phyloP scores from a whole-genome alignment of 2,888 invertebrate genomes.

The Cheilosia vernalis region DNA sequence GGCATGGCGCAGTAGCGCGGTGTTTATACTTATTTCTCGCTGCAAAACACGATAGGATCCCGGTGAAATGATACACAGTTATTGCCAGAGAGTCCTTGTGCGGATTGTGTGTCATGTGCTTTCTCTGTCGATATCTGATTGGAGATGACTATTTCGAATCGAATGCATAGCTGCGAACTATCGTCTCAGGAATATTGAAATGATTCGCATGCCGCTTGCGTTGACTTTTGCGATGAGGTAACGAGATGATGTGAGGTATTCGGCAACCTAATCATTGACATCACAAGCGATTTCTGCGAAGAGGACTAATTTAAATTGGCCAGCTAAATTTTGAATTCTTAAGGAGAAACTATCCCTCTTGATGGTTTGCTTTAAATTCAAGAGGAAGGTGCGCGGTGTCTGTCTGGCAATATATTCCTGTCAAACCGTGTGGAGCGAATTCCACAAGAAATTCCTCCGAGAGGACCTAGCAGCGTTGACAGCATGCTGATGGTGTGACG shows the following conservation, averaged over 20 bases:
- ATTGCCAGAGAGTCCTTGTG: slow-evolving; percentile 23
- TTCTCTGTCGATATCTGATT: slow-evolving; percentile 61
- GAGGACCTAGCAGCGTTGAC: slow-evolving; percentile 12
- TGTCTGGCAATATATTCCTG: slow-evolving; percentile 5
- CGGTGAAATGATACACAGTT: slow-evolving; percentile 42
- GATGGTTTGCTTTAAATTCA: background rate
- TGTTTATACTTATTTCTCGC: slow-evolving; percentile 19
- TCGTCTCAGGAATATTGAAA: slow-evolving; percentile 28
- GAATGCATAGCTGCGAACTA: background rate
- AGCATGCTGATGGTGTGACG: background rate
- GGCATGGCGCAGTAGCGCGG: slow-evolving; percentile 13
- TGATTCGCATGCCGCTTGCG: slow-evolving; percentile 46
- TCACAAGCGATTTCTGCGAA: background rate
- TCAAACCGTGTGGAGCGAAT: background rate
- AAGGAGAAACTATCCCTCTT: background rate
- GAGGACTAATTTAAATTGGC: background rate
- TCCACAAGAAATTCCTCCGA: background rate
- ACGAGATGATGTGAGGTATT: background rate
- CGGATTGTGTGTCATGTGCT: slow-evolving; percentile 51
- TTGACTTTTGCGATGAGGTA: slow-evolving; percentile 32
- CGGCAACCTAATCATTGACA: background rate
- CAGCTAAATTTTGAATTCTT: background rate
- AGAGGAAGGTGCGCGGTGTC: background rate
- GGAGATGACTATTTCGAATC: slow-evolving; percentile 30
- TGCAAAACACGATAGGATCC: slow-evolving; percentile 5